Base-by-base conservation (phyloP, 30 jellyfish, hydroid and myxozoan genomes). In the Chironex yamaguchii region DNA sequence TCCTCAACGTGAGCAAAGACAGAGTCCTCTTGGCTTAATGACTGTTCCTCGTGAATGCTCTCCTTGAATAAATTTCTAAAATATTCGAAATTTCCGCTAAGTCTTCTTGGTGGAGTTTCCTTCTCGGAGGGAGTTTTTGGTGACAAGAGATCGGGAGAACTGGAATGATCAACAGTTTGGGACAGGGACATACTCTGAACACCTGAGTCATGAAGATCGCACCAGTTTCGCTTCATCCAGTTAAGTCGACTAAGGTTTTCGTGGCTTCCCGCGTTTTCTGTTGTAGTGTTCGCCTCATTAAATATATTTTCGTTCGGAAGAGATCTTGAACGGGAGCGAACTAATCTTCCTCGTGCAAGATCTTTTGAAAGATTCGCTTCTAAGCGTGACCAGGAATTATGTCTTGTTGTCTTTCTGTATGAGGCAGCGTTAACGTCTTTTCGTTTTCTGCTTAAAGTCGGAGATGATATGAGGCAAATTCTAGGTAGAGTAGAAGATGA, bases 101-200 rank as follows among this genome's bases (percentile, higher is more conserved):
- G 58, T 42, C 17, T 42, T 42, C 17, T 42, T 6, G 13, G 17
- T 42, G 9, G 9, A 17, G 17, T 42, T 42, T 42, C 58, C 17
- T 42, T 42, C 17, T 42, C 58, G 17, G 58, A 42, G 17, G 58
- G 58, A 6, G 58, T 42, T 42, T 42, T 42, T 6, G 58, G 58
- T 9, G 58, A 42, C 17, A 42, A 42, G 2, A 85, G 54, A 36
- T 85, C 95, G 3, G 75, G 90, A 9, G 95, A 36, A 36, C 58
- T 23, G 0, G 89, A 42, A 42, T 42, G 27, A 12, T 85, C 95
- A 42, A 69, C 83, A 26, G 85, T 85, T 49, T 85, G 95, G 1
- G 95, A 85, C 89, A 85, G 29, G 30, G 95, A 85, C 95, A 85
- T 85, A 31, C 95, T 85, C 13, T 85, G 85, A 11, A 85, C 87